Percentiles rank a stretch among this genome's conserved stretches.
Evolutionary conservation across 1,140 invertebrate species (phyloP).

Genomic region (Bombyx mori): ASM3026992v2 NC_085111.1:11672001-11672500

Average conservation of each 20-base stretch:
- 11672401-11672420: constrained; percentile 60
- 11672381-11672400: constrained; percentile 52
- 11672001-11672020: constrained; percentile 73
- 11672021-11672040: constrained; percentile 84
- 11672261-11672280: constrained; percentile 82
- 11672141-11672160: constrained; percentile 52
- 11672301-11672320: constrained; percentile 69
- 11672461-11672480: constrained; percentile 38
- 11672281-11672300: constrained; percentile 81
- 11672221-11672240: constrained; percentile 63
- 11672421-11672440: constrained; percentile 66
- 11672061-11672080: constrained; percentile 84
- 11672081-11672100: constrained; percentile 75
- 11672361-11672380: constrained; percentile 63
- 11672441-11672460: constrained; percentile 60
- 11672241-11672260: constrained; percentile 82
- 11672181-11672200: constrained; percentile 76
- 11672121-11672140: constrained; percentile 38
- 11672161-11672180: constrained; percentile 71
- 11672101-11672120: constrained; percentile 54
- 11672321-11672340: constrained; percentile 58
- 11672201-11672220: constrained; percentile 60
- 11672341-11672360: constrained; percentile 63
- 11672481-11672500: constrained; percentile 54
- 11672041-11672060: constrained; percentile 81